Percentiles rank a stretch among this genome's conserved stretches.
Conservation (phyloP, 2,888 invertebrate genomes). For the Ophion slaviceki region DNA sequence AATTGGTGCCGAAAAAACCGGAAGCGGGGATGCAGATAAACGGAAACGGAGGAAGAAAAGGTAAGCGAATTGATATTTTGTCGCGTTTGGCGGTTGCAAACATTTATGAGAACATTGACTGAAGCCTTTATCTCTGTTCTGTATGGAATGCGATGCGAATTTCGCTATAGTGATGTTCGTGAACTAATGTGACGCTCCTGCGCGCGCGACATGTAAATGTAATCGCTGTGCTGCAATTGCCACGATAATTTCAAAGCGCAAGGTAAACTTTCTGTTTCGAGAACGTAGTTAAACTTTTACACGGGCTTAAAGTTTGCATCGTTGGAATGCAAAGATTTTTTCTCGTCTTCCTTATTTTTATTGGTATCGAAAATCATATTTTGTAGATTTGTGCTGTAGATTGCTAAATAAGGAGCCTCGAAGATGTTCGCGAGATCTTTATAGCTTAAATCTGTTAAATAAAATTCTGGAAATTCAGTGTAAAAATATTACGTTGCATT, state of each 20-base stretch:
- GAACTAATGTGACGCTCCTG: neutral
- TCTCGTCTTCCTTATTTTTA: too few relatives aligned
- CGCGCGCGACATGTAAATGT: neutral
- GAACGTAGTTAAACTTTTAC: neutral
- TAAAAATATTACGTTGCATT: too few relatives aligned
- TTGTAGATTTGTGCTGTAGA: too few relatives aligned
- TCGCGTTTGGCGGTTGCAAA: neutral
- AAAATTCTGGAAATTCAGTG: too few relatives aligned
- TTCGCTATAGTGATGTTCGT: neutral
- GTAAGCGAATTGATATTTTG: slow-evolving; percentile 24
- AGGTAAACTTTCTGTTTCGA: neutral
- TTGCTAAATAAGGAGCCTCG: too few relatives aligned
- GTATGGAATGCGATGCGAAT: neutral
- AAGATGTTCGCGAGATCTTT: too few relatives aligned
- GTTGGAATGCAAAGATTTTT: too few relatives aligned
- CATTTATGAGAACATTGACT: neutral
- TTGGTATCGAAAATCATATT: too few relatives aligned
- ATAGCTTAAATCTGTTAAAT: too few relatives aligned
- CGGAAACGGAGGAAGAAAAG: slow-evolving; percentile 41
- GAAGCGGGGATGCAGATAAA: slow-evolving; percentile 64
- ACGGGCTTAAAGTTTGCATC: too few relatives aligned
- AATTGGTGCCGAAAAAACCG: slow-evolving; percentile 72
- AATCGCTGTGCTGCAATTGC: neutral
- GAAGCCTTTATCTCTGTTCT: neutral
- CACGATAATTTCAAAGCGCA: neutral